phyloP scores from a whole-genome alignment of 2,113 vertebrate species.

The Natator depressus region DNA sequence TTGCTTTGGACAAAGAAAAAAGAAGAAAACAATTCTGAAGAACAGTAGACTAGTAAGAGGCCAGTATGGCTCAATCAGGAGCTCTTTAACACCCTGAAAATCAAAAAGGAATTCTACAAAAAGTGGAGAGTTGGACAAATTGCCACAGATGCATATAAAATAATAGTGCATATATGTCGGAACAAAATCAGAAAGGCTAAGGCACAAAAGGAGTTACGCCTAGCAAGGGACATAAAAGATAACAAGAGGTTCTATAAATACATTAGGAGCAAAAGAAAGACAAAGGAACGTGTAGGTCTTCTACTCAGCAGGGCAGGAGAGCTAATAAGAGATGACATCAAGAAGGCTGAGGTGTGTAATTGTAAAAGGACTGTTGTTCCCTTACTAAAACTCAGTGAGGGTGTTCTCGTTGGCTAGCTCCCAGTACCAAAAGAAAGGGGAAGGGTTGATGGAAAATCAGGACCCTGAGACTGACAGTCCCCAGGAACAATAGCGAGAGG shows the following conservation, averaged over 20 bases:
- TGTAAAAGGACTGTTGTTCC: no score
- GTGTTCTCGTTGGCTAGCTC: no score
- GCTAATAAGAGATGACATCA: not conserved
- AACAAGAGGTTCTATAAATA: not conserved
- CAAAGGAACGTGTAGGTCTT: not conserved
- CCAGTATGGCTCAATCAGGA: not conserved
- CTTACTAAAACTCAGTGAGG: no score
- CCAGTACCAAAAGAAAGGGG: no score
- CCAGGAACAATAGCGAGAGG: no score
- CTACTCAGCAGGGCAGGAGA: not conserved
- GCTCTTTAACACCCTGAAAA: not conserved
- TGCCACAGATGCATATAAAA: not conserved
- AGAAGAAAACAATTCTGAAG: no score
- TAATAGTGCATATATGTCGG: not conserved
- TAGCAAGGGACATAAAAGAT: not conserved
- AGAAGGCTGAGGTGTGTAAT: not conserved
- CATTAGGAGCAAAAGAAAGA: not conserved
- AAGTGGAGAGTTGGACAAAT: not conserved
- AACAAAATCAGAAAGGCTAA: not conserved
- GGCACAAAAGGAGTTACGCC: not conserved
- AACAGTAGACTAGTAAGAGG: no score
- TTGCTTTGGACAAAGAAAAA: no score
- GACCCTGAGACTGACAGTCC: no score
- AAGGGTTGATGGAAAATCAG: no score
- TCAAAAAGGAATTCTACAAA: not conserved